Base-by-base conservation (phyloP, 2,113 vertebrate species). In the Takifugu flavidus region DNA sequence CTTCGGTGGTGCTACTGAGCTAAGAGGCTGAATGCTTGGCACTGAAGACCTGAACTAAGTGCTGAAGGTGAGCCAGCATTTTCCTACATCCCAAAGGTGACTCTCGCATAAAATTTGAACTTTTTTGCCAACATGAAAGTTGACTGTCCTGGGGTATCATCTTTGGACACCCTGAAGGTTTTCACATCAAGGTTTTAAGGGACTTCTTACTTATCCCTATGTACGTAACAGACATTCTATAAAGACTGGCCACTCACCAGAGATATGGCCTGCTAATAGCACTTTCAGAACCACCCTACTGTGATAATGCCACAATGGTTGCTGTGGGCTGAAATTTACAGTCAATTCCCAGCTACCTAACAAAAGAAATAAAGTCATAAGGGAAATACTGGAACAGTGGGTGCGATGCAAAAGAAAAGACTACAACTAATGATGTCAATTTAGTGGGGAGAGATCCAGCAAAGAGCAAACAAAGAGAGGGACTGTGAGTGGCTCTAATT, bases 51-150 rank as follows among this genome's bases (percentile, higher is more conserved):
- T 44, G 67, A 73, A 82, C 77, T 77, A 76, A 79, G 72, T 67
- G 59, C 69, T 67, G 74, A 80, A 68, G 85, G 79, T 70, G 62
- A 39, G 68, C 67, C 28, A 55, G 27, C 28, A n/a, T 27, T 59
- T 84, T 86, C 82, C 84, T 86, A 78, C 56, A 71, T 88, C 81
- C 80, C 49, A 68, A 89, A 86, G 71, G 78, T 82, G 87, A 88
- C 82, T 85, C 81, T 54, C 56, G 71, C 55, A 67, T 49, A 55
- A 64, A 20, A 57, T 67, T 77, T 58, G 70, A 78, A 83, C 51
- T 26, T 53, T 62, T 20, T 56, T 67, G 81, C 74, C 77, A 79
- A 80, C 64, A 60, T 77, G 75, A 69, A 78, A 51, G 50, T 31
- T 15, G 54, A 25, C 28, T 56, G 28, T 70, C 53, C 58, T 47